Conservation (phyloP, 2,113 vertebrate genomes). For the Indicator indicator region DNA sequence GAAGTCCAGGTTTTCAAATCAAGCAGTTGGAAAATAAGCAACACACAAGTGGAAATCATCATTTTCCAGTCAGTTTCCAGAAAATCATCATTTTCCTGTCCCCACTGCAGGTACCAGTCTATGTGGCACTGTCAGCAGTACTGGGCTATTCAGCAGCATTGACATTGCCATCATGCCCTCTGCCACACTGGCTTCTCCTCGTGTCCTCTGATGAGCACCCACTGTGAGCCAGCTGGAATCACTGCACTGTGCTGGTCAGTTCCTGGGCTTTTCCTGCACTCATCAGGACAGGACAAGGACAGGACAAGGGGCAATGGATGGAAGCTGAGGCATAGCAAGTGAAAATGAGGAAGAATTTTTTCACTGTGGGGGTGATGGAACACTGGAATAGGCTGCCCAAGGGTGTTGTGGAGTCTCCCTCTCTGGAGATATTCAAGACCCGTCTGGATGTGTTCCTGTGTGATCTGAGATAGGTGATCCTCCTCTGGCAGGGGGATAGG, state of each 20-base stretch:
- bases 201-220: accelerated
- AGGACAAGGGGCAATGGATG: too few relatives aligned
- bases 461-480: too few relatives aligned
- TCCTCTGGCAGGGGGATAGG: too few relatives aligned
- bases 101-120: not conserved
- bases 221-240: not conserved
- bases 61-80: not conserved
- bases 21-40: not conserved
- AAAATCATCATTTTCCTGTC: not conserved
- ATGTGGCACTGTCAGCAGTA: not conserved
- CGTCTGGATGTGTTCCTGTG: too few relatives aligned
- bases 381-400: too few relatives aligned
- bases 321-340: too few relatives aligned
- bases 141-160: not conserved
- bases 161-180: accelerated
- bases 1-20: not conserved
- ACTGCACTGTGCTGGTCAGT: accelerated
- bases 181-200: accelerated
- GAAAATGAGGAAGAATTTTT: too few relatives aligned
- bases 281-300: not conserved
- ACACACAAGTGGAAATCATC: accelerated
- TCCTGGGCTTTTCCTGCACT: not conserved
- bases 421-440: too few relatives aligned
- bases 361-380: too few relatives aligned
- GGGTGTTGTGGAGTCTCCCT: too few relatives aligned